Base-by-base conservation (phyloP, 2,797 vertebrate genomes). In the Lerista edwardsae region DNA sequence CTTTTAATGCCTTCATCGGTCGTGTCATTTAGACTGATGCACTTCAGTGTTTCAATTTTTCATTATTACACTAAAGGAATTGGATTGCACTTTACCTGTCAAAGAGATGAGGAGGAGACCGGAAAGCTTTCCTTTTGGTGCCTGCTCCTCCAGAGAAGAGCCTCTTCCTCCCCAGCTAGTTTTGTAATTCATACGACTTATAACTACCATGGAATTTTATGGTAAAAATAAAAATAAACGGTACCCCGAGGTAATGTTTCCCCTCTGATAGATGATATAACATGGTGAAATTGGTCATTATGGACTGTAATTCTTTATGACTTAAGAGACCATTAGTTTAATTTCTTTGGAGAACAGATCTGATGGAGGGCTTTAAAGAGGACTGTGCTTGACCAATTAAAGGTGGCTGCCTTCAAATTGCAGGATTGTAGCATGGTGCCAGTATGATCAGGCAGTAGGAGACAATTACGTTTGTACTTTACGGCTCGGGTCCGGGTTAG, bases 201-300 rank as follows among this genome's bases (percentile, higher is more conserved):
- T 86, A 93, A 90, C 83, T 93, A 69, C 75, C 31, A 64, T 77
- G 87, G 91, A 87, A 87, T 91, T 92, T 92, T 89, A 90, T 93
- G 89, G 87, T 90, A 85, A 91, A 85, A 77, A 91, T 90, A 91
- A 91, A 72, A 88, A 91, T 86, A 91, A 90, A 83, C 62, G 51
- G 62, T 81, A 79, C 55, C 86, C 91, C 79, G 82, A 91, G 79
- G 89, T 91, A 84, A 93, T 91, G 73, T 84, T 93, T 87, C 65
- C 10, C 81, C 87, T 91, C 92, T 92, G 34, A 87, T 93, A 84
- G 31, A 87, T 92, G 91, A 81, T 90, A 91, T 91, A 91, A 36
- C 84, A 89, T 85, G 69, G 80, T 93, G 80, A 87, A 93, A 86
- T 85, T 88, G 82, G 77, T 90, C 39, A 84, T 94, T 94, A 90